Conservation (phyloP, 2,113 vertebrate species). For the Mastomys natalensis region DNA sequence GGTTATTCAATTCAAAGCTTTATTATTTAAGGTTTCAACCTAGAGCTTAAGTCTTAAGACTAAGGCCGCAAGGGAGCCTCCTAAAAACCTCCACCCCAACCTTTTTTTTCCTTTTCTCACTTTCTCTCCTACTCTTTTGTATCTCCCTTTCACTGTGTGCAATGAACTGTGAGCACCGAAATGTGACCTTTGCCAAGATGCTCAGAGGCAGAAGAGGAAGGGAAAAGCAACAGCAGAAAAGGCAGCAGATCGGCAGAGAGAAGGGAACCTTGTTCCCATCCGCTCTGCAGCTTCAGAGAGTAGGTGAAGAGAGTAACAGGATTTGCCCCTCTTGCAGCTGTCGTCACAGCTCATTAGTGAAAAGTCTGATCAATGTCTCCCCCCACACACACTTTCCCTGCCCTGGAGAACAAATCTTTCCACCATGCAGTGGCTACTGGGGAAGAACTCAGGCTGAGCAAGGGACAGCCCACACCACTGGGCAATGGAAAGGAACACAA, state of each 20-base stretch:
- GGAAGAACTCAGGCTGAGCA: slow-evolving; percentile 63
- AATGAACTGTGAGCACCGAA: slow-evolving; percentile 88
- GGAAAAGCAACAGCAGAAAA: slow-evolving; percentile 67
- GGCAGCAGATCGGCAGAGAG: slow-evolving; percentile 81
- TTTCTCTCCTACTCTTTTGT: slow-evolving; percentile 82
- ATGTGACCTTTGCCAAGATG: slow-evolving; percentile 88
- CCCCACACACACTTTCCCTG: slow-evolving; percentile 76
- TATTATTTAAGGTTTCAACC: slow-evolving; percentile 30
- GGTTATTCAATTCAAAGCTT: slow-evolving; percentile 53
- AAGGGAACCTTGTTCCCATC: slow-evolving; percentile 40
- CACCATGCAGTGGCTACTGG: slow-evolving; percentile 71
- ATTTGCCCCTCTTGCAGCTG: slow-evolving; percentile 85
- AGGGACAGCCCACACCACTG: slow-evolving; percentile 9
- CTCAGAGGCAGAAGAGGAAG: slow-evolving; percentile 84
- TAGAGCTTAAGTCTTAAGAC: slow-evolving; percentile 60
- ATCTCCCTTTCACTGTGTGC: slow-evolving; percentile 87
- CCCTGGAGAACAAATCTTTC: slow-evolving; percentile 79
- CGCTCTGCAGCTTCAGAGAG: slow-evolving; percentile 75
- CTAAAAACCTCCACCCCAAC: slow-evolving; percentile 54
- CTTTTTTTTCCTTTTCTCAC: neutral
- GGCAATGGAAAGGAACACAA: neutral
- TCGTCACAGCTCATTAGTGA: slow-evolving; percentile 87
- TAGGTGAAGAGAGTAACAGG: slow-evolving; percentile 84
- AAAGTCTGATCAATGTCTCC: slow-evolving; percentile 83
- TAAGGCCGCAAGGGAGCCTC: slow-evolving; percentile 55